phyloP scores from a whole-genome alignment of 2,888 invertebrate species.

The Neoitamus cyanurus region DNA sequence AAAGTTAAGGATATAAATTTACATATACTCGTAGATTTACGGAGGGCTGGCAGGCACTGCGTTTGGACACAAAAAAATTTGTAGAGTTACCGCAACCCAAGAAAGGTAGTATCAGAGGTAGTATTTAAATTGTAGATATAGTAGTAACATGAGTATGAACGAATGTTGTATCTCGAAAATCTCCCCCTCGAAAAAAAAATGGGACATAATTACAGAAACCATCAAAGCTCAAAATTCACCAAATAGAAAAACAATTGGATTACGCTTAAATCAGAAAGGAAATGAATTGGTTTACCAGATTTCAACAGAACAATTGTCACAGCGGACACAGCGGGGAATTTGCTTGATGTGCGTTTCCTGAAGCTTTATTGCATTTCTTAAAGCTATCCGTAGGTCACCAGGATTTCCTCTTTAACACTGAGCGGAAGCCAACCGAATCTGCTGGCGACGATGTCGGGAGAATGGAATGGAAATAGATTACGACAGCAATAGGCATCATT shows the following conservation, averaged over 20 bases:
- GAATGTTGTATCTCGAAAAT: too few relatives aligned
- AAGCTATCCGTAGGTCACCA: constrained; percentile 5
- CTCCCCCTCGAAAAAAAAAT: too few relatives aligned
- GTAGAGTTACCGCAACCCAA: too few relatives aligned
- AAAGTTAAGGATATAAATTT: too few relatives aligned
- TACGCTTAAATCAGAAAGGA: background rate
- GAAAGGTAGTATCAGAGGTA: too few relatives aligned
- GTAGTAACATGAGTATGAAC: too few relatives aligned
- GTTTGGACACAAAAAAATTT: too few relatives aligned
- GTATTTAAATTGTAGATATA: too few relatives aligned
- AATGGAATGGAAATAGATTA: constrained; percentile 21
- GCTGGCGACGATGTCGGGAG: background rate
- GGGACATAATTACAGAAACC: background rate
- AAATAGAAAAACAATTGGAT: background rate
- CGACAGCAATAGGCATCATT: constrained; percentile 33
- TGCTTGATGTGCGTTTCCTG: background rate
- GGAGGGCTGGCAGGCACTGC: too few relatives aligned
- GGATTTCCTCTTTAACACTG: background rate
- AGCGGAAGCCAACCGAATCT: background rate
- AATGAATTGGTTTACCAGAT: background rate
- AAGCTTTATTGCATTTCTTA: constrained; percentile 12
- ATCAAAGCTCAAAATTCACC: background rate
- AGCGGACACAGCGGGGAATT: background rate
- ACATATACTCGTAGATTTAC: too few relatives aligned
- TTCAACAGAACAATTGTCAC: background rate